Evolutionary conservation across 2,888 invertebrate species (phyloP), one percentile per base, ranked within the genome.

Genomic region (Hirtodrosophila histrioides): DNA sequence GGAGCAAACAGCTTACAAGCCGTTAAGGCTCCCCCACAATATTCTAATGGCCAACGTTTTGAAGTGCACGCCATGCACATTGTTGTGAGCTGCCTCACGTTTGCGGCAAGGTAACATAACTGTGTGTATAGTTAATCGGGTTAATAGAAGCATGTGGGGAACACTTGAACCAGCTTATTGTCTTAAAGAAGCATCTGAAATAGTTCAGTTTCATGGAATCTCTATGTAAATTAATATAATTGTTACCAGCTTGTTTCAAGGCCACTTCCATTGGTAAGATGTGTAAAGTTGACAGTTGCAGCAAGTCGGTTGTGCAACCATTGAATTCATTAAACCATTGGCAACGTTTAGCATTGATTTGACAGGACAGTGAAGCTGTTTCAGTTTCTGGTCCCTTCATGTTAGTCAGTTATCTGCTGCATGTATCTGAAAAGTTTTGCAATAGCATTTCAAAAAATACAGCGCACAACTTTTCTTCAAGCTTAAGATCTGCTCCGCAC

Each of bases 391-490:
- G 44, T 10, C 12, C 1, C 9, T 48, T 43, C 43, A 39, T 71
- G 66, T 56, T 61, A 68, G 60, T 76, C 71, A 65, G 57, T 72
- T 85, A 85, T 85, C 82, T 68, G 58, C 67, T 65, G 74, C 77
- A 65, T 85, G 85, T 79, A 82, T 82, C 82, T 83, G 54, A 77
- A 85, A 82, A 82, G 57, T 85, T 82, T 85, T 70, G 79, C 82
- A 85, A 77, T 82, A 82, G 71, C 70, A 76, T 68, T 77, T 66
- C 39, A 53, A 56, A 72, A 79, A 81, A 76, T 76, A 63, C 54
- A 72, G 49, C 54, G 69, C 43, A 53, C 65, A 76, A 84, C 48
- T 84, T 81, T 80, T 63, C 75, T 39, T 51, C 60, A 43, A 77
- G 67, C 83, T 75, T 67, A 81, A 84, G 84, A 78, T 81, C 66